Conservation (phyloP, 2,113 vertebrate species). For the Corydoras maculifer region DNA sequence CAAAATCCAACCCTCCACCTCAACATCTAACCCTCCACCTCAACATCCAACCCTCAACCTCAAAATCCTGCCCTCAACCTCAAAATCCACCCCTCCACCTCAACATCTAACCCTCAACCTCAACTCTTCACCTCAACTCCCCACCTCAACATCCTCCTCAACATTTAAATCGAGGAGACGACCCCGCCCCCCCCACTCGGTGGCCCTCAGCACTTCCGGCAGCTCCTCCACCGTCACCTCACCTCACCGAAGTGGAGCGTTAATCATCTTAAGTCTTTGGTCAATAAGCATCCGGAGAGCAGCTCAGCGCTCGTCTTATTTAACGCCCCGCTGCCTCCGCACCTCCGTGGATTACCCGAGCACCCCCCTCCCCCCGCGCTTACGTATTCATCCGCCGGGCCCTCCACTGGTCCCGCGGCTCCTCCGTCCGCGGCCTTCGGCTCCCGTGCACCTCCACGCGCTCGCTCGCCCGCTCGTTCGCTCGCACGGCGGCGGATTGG, state of each 20-base stretch:
- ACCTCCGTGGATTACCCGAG: constrained; percentile 46
- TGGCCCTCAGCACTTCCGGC: no score
- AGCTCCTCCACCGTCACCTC: background rate
- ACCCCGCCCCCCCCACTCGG: background rate
- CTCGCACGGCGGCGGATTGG: background rate
- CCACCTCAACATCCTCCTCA: background rate
- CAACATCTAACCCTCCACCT: no score
- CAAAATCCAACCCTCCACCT: no score
- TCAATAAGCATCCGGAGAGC: constrained; percentile 48
- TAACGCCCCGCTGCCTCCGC: constrained; percentile 48
- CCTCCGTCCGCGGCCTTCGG: constrained; percentile 12
- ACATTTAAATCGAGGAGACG: background rate
- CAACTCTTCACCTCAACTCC: no score
- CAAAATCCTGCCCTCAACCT: no score
- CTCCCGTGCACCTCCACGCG: constrained; percentile 25
- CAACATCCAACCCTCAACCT: no score
- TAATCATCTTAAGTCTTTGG: constrained; percentile 52
- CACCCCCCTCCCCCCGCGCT: constrained; percentile 40
- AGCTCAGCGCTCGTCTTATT: constrained; percentile 49
- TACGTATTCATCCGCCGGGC: constrained; percentile 42
- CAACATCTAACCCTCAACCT: no score
- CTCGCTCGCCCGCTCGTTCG: no score
- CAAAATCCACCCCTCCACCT: no score
- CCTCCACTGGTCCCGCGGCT: background rate
- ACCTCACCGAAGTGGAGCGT: constrained; percentile 43